A percentile compares a stretch with the other conserved stretches of the same genome.
These are phyloP conservation scores for Aleiodes alternator DNA, from an alignment of 2,888 invertebrate genomes.

Conservation along the genomic window DNA sequence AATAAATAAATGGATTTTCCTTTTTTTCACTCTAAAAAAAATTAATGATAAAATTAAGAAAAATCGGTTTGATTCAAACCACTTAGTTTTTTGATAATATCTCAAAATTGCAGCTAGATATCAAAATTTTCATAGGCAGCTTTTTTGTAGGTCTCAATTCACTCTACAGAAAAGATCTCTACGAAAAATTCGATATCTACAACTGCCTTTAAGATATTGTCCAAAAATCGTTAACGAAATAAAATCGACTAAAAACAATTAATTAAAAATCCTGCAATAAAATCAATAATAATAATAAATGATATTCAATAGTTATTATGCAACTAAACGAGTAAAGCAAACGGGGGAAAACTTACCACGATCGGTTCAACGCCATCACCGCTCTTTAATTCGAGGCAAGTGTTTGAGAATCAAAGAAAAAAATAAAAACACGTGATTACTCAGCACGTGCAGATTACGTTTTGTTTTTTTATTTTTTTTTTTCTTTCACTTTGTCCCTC, in stretches of 20 bases:
- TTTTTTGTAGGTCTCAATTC: no score
- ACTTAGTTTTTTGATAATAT: no score
- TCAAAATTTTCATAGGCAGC: no score
- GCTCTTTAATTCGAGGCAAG: conserved; percentile 72
- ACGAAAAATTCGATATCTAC: no score
- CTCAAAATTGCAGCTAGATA: no score
- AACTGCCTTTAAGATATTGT: no score
- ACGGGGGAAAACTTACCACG: conserved; percentile 87
- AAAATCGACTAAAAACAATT: background rate
- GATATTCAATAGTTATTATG: conserved; percentile 17
- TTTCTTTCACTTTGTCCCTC: conserved; percentile 16
- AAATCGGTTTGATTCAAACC: background rate
- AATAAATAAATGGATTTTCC: conserved; percentile 38
- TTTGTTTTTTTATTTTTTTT: conserved; percentile 16
- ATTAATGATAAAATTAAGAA: background rate
- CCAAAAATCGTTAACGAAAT: no score
- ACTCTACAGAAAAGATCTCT: no score
- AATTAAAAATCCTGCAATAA: no score
- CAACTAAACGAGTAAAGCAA: conserved; percentile 48
- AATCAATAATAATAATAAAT: background rate
- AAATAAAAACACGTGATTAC: conserved; percentile 73
- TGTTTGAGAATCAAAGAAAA: conserved; percentile 64
- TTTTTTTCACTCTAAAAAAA: no score
- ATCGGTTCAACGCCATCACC: conserved; percentile 90
- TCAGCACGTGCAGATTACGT: conserved; percentile 51